Conservation (phyloP, 2,888 invertebrate genomes). For the Drymonia ruficornis region DNA sequence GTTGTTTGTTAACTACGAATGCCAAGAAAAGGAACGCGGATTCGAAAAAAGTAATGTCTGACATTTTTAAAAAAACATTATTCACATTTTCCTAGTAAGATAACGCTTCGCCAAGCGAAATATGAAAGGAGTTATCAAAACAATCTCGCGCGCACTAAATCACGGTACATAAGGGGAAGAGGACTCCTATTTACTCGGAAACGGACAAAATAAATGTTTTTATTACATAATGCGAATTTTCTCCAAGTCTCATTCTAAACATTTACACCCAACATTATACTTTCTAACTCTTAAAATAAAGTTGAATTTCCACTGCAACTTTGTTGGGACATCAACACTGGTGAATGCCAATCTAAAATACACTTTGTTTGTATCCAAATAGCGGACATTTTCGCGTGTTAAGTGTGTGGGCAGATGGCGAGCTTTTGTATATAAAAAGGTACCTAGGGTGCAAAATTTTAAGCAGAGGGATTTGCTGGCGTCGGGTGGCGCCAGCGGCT, state of each 20-base stretch:
- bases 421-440: conserved; percentile 75
- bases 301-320: conserved; percentile 43
- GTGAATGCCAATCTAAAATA: conserved; percentile 36
- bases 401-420: conserved; percentile 50
- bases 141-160: conserved; percentile 83
- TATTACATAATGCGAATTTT: conserved; percentile 83
- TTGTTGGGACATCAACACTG: conserved; percentile 31
- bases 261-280: conserved; percentile 37
- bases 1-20: conserved; percentile 19
- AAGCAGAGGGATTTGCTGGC: conserved; percentile 80
- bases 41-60: conserved; percentile 38
- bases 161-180: conserved; percentile 82
- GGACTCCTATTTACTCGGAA: conserved; percentile 80
- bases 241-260: conserved; percentile 70
- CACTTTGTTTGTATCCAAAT: conserved; percentile 33
- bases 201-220: conserved; percentile 84
- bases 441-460: conserved; percentile 75
- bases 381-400: conserved; percentile 48
- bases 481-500: conserved; percentile 53
- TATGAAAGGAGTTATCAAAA: conserved; percentile 83
- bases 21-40: conserved; percentile 48
- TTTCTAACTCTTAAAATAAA: conserved; percentile 39
- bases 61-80: conserved; percentile 64
- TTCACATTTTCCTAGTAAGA: conserved; percentile 77
- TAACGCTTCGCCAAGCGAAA: conserved; percentile 77